Conservation (phyloP, 2,888 invertebrate genomes). For the Miltochrista miniata region DNA sequence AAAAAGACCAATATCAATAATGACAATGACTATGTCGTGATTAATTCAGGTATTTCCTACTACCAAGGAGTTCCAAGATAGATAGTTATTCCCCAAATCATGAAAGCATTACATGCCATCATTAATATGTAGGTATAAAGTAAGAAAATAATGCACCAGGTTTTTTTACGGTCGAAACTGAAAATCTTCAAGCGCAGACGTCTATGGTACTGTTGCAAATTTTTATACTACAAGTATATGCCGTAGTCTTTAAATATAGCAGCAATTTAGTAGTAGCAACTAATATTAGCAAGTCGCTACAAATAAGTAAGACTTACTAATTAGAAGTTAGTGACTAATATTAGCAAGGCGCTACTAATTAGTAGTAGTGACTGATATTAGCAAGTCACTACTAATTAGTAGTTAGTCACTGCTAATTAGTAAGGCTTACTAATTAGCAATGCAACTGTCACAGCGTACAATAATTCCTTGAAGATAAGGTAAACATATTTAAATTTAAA, state of each 20-base stretch:
- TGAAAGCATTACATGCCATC: slow-evolving; percentile 74
- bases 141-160: slow-evolving; percentile 54
- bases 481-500: neutral
- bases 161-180: slow-evolving; percentile 22
- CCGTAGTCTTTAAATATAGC: no score
- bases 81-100: slow-evolving; percentile 43
- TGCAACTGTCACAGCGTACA: no score
- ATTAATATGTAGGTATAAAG: slow-evolving; percentile 39
- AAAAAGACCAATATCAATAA: neutral
- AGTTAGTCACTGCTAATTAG: neutral
- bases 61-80: slow-evolving; percentile 6
- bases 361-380: no score
- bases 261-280: no score
- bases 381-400: neutral
- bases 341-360: no score
- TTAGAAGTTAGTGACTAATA: no score
- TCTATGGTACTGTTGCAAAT: neutral
- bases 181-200: slow-evolving; percentile 12
- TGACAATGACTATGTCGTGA: neutral
- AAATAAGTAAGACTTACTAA: neutral
- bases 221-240: neutral
- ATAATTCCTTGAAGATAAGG: no score
- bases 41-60: neutral
- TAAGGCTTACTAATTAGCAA: neutral
- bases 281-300: neutral